A percentile compares a stretch with the other conserved stretches of the same genome.
Evolutionary conservation across 2,888 invertebrate species (phyloP).

Genomic region (Kryphioiulus occultus): DNA sequence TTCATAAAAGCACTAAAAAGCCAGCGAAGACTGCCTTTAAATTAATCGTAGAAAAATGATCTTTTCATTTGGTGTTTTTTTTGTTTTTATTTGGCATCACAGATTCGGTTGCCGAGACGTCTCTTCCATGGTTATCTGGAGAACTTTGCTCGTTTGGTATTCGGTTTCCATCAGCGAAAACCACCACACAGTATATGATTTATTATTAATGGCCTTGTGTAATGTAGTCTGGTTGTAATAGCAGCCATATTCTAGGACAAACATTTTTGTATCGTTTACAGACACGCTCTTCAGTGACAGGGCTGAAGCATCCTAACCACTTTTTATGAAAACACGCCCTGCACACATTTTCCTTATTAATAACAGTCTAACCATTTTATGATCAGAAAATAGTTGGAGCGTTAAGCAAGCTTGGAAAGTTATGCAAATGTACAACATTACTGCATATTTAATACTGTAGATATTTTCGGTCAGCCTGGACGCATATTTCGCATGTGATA

Average conservation of each 20-base stretch:
- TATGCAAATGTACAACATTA: too few species aligned
- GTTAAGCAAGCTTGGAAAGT: too few species aligned
- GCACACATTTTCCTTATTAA: too few species aligned
- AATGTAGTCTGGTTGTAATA: background rate
- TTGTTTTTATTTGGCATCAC: background rate
- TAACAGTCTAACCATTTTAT: too few species aligned
- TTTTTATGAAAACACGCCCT: background rate
- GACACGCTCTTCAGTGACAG: background rate
- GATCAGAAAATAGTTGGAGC: too few species aligned
- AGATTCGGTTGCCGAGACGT: background rate
- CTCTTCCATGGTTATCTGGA: background rate
- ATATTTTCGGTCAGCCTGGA: too few species aligned
- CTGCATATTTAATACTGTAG: too few species aligned
- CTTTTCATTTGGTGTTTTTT: background rate
- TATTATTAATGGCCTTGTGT: background rate
- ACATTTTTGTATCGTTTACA: background rate
- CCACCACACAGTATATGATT: background rate
- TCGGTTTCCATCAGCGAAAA: background rate
- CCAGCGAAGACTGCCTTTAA: background rate
- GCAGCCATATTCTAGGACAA: background rate
- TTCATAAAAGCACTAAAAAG: background rate
- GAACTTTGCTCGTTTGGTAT: slow-evolving; percentile 10
- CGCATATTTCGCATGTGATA: too few species aligned
- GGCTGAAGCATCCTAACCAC: background rate
- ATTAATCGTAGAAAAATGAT: background rate